Evolutionary conservation across 2,888 invertebrate species (phyloP).

Genomic region (Dolomedes plantarius): DNA sequence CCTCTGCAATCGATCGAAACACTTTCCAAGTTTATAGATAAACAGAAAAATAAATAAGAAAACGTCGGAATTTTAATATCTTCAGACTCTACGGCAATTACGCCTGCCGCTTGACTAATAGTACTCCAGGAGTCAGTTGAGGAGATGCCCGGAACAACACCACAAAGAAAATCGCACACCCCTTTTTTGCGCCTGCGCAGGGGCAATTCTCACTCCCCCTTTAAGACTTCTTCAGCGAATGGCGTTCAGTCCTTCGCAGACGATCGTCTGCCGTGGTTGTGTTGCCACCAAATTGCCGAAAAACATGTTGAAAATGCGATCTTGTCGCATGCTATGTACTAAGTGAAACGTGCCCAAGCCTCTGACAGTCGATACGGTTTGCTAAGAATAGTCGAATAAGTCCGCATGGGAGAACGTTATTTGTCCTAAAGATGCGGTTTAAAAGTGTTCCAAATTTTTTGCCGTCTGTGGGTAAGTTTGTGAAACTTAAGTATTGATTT

Average conservation of each 20-base stretch:
- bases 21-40: constrained; percentile 16
- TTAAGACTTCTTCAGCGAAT: constrained; percentile 55
- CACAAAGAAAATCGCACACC: constrained; percentile 24
- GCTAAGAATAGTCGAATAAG: no score
- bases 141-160: constrained; percentile 8
- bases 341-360: background rate
- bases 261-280: constrained; percentile 36
- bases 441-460: no score
- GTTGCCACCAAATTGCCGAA: constrained; percentile 12
- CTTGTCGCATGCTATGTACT: background rate
- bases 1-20: constrained; percentile 1
- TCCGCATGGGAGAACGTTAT: no score
- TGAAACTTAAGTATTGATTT: no score
- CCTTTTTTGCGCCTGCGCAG: constrained; percentile 20
- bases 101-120: constrained; percentile 40
- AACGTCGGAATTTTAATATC: constrained; percentile 61
- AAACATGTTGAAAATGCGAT: background rate
- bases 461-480: no score
- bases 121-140: background rate
- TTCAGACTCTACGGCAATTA: constrained; percentile 45
- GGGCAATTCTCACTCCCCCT: constrained; percentile 25
- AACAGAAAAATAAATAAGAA: constrained; percentile 18
- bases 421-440: no score
- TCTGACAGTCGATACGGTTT: background rate
- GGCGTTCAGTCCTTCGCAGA: constrained; percentile 56